Percentiles rank a stretch among this genome's conserved stretches.
These are phyloP conservation scores for Deilephila elpenor DNA, from an alignment of 2,888 invertebrate species.

Conservation along the genomic window DNA sequence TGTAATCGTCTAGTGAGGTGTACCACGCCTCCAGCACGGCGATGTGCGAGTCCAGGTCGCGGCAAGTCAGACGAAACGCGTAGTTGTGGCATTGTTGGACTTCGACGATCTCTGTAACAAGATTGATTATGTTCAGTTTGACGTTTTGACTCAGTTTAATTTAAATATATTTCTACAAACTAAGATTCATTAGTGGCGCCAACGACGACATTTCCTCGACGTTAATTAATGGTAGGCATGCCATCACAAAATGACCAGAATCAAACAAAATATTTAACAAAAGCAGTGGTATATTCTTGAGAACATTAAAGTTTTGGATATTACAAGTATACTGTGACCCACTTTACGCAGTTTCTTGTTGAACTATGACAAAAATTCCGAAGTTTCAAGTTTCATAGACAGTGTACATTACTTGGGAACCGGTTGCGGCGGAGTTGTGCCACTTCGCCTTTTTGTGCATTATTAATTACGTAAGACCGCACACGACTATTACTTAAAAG, in stretches of 20 bases:
- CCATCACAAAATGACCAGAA: neutral
- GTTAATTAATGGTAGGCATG: neutral
- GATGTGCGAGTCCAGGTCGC: constrained; percentile 86
- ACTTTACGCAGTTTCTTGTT: neutral
- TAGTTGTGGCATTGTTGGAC: constrained; percentile 86
- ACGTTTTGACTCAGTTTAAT: constrained; percentile 24
- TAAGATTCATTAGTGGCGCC: constrained; percentile 18
- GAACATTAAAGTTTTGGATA: neutral
- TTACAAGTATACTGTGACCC: neutral
- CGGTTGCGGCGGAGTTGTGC: neutral
- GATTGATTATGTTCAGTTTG: constrained; percentile 27
- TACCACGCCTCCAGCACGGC: constrained; percentile 87
- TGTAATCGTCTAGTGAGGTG: constrained; percentile 69
- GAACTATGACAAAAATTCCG: constrained; percentile 4
- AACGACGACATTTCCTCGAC: constrained; percentile 11
- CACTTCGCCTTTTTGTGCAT: constrained; percentile 3
- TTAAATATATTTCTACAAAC: constrained; percentile 20
- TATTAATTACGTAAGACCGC: neutral
- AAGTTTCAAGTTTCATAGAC: constrained; percentile 4
- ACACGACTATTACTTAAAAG: neutral
- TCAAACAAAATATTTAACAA: neutral
- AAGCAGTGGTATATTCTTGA: neutral
- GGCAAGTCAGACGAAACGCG: constrained; percentile 86
- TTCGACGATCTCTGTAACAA: constrained; percentile 86
- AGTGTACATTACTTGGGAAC: neutral